Percentiles rank a stretch among this genome's conserved stretches.
Evolutionary conservation across 2,888 invertebrate species (phyloP).

Genomic region (Drosophila anceps): DNA sequence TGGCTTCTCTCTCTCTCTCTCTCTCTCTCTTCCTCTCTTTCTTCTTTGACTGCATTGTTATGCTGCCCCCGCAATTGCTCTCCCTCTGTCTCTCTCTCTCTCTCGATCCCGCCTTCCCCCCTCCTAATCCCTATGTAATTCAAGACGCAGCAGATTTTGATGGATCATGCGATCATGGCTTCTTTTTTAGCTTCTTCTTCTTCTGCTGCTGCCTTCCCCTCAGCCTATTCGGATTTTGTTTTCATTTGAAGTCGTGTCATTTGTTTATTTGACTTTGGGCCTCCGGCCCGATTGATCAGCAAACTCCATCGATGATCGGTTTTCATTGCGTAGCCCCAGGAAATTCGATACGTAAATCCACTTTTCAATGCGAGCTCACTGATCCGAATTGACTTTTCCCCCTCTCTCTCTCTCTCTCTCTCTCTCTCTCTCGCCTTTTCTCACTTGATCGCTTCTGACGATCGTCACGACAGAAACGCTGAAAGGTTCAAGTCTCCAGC

Average conservation of each 20-base stretch:
- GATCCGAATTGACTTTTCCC: slow-evolving; percentile 31
- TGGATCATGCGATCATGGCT: slow-evolving; percentile 49
- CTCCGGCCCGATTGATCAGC: slow-evolving; percentile 14
- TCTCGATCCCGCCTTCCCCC: background rate
- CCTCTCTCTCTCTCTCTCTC: slow-evolving; percentile 26
- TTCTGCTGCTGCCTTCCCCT: background rate
- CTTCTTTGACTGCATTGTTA: slow-evolving; percentile 32
- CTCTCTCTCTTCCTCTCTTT: background rate
- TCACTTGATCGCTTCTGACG: slow-evolving; percentile 45
- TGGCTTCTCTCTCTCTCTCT: slow-evolving; percentile 2
- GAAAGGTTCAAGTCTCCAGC: slow-evolving; percentile 35
- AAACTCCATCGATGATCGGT: slow-evolving; percentile 22
- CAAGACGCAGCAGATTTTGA: slow-evolving; percentile 46
- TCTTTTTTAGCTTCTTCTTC: slow-evolving; percentile 33
- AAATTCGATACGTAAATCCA: slow-evolving; percentile 42
- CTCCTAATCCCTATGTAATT: slow-evolving; percentile 57
- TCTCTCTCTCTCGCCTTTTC: slow-evolving; percentile 31
- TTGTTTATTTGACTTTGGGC: slow-evolving; percentile 29
- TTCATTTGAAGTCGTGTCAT: slow-evolving; percentile 31
- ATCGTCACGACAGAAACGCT: slow-evolving; percentile 26
- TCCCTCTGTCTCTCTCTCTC: background rate
- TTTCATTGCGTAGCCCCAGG: slow-evolving; percentile 12
- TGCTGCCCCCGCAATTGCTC: slow-evolving; percentile 30
- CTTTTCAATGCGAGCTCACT: slow-evolving; percentile 21
- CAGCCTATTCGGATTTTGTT: slow-evolving; percentile 28